Evolutionary conservation across 2,888 invertebrate species (phyloP).

Genomic region (Hofmannophila pseudospretella): DNA sequence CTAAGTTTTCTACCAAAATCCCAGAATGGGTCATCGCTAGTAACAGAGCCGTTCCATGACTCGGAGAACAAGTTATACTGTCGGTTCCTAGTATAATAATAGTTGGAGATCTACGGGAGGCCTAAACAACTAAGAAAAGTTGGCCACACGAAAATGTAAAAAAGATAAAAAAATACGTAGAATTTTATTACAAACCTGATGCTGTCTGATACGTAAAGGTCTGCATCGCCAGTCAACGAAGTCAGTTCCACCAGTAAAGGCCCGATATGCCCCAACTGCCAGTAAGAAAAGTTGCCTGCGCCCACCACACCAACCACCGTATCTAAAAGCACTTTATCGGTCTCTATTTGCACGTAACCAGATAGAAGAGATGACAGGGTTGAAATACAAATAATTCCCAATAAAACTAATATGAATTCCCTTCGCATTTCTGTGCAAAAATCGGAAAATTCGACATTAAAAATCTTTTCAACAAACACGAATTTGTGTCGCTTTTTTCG

Average conservation of each 20-base stretch:
- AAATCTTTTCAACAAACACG: neutral
- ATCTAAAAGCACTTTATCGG: constrained; percentile 53
- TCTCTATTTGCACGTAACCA: constrained; percentile 40
- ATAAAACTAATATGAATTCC: constrained; percentile 53
- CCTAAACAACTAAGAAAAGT: no score
- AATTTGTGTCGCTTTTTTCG: neutral
- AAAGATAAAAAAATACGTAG: neutral
- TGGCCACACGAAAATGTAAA: neutral
- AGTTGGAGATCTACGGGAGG: no score
- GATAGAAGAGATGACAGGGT: constrained; percentile 52
- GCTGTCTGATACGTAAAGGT: constrained; percentile 60
- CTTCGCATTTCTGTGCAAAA: constrained; percentile 42
- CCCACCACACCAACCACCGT: constrained; percentile 54
- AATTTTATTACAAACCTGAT: constrained; percentile 38
- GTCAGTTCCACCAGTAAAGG: constrained; percentile 55
- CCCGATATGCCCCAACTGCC: constrained; percentile 61
- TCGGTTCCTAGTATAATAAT: no score
- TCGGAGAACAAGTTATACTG: no score
- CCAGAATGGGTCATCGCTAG: no score
- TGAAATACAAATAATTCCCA: constrained; percentile 57
- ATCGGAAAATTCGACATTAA: constrained; percentile 4
- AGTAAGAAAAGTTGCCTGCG: constrained; percentile 66
- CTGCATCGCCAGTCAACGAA: constrained; percentile 59
- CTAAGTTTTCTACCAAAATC: neutral
- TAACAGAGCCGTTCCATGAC: no score